Percentiles rank a stretch among this genome's conserved stretches.
Evolutionary conservation across 1,140 invertebrate genomes (phyloP).

Genomic region (Thaumatotibia leucotreta): DNA sequence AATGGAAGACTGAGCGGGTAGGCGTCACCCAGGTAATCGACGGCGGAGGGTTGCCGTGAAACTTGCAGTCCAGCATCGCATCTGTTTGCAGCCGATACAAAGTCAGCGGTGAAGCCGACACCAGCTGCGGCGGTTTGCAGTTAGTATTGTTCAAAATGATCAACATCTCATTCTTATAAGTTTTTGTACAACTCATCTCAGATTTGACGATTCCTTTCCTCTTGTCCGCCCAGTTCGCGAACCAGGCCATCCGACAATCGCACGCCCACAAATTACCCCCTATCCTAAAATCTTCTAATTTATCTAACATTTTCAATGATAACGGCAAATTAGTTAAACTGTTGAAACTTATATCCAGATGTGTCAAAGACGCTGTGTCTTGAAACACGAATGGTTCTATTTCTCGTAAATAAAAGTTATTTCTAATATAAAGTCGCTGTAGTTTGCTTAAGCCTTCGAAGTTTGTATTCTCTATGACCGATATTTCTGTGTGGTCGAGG

Average conservation of each 20-base stretch:
- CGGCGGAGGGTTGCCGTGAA: conserved; percentile 85
- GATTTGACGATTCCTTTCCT: conserved; percentile 74
- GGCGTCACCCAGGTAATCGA: conserved; percentile 93
- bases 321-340: conserved; percentile 83
- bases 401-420: conserved; percentile 77
- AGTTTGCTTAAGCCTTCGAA: conserved; percentile 79
- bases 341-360: conserved; percentile 86
- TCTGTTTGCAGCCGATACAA: conserved; percentile 80
- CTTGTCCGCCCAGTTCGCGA: conserved; percentile 81
- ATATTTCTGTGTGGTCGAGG: conserved; percentile 79
- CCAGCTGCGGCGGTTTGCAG: conserved; percentile 80
- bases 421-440: conserved; percentile 77
- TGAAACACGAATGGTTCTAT: conserved; percentile 80
- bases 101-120: conserved; percentile 77
- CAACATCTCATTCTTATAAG: conserved; percentile 81
- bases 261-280: conserved; percentile 89
- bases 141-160: conserved; percentile 82
- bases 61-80: conserved; percentile 87
- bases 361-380: conserved; percentile 78
- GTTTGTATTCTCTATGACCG: conserved; percentile 75
- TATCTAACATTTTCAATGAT: conserved; percentile 80
- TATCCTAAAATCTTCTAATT: conserved; percentile 81
- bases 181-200: conserved; percentile 80
- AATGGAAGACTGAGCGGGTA: conserved; percentile 81
- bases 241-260: conserved; percentile 94